Evolutionary conservation across 2,888 invertebrate species (phyloP).

Genomic region (Hydriomena furcata): DNA sequence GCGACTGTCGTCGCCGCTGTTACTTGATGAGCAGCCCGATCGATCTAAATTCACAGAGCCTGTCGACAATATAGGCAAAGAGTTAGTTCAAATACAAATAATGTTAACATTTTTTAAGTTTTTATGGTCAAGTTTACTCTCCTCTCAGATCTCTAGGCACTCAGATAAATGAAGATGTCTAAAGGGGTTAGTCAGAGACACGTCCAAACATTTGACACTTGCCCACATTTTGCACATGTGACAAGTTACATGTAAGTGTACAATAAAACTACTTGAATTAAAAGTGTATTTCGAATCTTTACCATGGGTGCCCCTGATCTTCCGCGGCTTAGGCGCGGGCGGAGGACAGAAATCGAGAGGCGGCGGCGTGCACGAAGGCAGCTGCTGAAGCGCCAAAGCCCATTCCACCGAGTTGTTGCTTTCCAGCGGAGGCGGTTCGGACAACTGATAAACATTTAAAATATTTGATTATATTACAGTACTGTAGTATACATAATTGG

Average conservation of each 20-base stretch:
- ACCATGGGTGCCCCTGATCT: constrained; percentile 77
- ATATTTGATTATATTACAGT: no score
- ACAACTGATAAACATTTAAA: neutral
- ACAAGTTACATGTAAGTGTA: no score
- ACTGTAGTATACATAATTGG: no score
- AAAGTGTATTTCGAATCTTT: no score
- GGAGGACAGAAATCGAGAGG: constrained; percentile 67
- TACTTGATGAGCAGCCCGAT: constrained; percentile 72
- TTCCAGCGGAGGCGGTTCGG: constrained; percentile 12
- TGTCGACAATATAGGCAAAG: constrained; percentile 37
- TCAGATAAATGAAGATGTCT: no score
- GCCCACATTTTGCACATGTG: no score
- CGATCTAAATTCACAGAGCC: constrained; percentile 67
- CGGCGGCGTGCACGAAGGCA: constrained; percentile 67
- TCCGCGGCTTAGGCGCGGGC: constrained; percentile 64
- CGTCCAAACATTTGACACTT: no score
- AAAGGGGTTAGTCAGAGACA: no score
- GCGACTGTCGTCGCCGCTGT: constrained; percentile 66
- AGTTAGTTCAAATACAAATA: no score
- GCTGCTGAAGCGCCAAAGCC: constrained; percentile 67
- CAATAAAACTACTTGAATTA: no score
- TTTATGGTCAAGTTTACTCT: constrained; percentile 22
- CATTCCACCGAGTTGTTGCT: constrained; percentile 49
- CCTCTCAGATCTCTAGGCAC: no score
- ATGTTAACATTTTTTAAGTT: neutral